Base-by-base conservation (phyloP, 2,113 vertebrate species). In the Trinectes maculatus region DNA sequence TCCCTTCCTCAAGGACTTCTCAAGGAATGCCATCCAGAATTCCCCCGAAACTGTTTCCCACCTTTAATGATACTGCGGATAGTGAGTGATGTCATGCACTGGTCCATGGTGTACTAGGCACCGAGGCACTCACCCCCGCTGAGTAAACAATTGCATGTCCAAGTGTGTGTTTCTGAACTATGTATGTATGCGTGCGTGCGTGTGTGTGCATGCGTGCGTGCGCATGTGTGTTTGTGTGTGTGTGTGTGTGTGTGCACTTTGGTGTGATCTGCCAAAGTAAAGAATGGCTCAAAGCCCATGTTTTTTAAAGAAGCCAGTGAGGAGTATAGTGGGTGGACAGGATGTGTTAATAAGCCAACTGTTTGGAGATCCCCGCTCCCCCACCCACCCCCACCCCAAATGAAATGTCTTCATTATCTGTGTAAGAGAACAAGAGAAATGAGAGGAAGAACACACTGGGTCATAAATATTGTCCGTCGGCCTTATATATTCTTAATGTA, bases 81-180 rank as follows among this genome's bases (percentile, higher is more conserved):
- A 56, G n/a, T n/a, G 74, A 73, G 74, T 90, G 89, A 89, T 87
- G 83, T 91, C 84, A 92, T 86, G 71, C 73, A 49, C 60, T 68
- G 88, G 79, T 79, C 79, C 83, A 52, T 73, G 43, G 79, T 79
- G 91, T 93, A 73, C 92, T 90, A 92, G 92, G 90, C 88, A 92
- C 90, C 75, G 87, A 74, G 74, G 56, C 52, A 34, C 84, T 80
- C 70, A 76, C 79, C 83, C 74, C 80, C 56, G 44, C 81, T 83
- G 71, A 63, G 72, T 55, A 67, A 75, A 83, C 67, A 62, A 80
- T 66, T 48, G 13, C 72, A 78, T 82, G 68, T 81, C 59, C 47
- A 52, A 66, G 34, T 55, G 80, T 64, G 51, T 51, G 58, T 68
- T 52, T 76, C 13, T 80, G 55, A 72, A 36, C 40, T 37, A 15